These are phyloP conservation scores for Mormyrus proboscirostris DNA, from an alignment of 2,797 vertebrate species.

Conservation along the genomic window DNA sequence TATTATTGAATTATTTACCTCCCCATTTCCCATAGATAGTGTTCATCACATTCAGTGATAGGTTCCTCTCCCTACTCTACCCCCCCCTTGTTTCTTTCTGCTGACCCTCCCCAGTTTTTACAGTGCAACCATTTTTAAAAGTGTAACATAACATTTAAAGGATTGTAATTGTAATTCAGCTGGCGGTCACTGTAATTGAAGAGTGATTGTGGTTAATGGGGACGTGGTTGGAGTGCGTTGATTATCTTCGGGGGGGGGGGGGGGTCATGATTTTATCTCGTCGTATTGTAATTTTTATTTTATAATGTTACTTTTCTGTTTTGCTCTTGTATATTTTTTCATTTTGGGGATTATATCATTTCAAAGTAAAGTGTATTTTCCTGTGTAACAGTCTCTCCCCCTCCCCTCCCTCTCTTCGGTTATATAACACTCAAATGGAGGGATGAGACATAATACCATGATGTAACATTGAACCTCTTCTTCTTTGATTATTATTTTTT, in stretches of 20 bases:
- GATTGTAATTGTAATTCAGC: conserved; percentile 54
- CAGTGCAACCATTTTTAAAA: conserved; percentile 44
- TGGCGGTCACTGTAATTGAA: conserved; percentile 44
- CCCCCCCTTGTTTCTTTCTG: conserved; percentile 32
- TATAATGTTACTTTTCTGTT: conserved; percentile 55
- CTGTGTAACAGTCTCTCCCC: conserved; percentile 56
- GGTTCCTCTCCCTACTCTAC: conserved; percentile 32
- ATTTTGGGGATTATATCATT: conserved; percentile 49
- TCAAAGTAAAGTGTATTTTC: conserved; percentile 59
- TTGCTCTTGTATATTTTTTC: conserved; percentile 54
- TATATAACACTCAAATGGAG: conserved; percentile 59
- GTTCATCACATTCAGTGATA: conserved; percentile 45
- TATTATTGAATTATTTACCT: conserved; percentile 53
- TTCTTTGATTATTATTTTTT: conserved; percentile 49
- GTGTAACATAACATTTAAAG: conserved; percentile 59
- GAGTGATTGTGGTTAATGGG: conserved; percentile 40
- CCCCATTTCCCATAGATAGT: conserved; percentile 34
- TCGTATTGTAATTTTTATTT: conserved; percentile 66
- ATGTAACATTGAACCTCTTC: conserved; percentile 68
- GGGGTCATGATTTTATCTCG: conserved; percentile 35
- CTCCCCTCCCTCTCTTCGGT: conserved; percentile 50
- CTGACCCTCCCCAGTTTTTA: conserved; percentile 38
- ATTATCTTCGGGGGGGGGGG: conserved; percentile 39
- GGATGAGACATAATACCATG: conserved; percentile 63
- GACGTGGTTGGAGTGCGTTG: conserved; percentile 28